Percentiles rank a stretch among this genome's conserved stretches.
These are phyloP conservation scores for Drosophila paracracens DNA, from an alignment of 2,888 invertebrate genomes.

Conservation along the genomic window DNA sequence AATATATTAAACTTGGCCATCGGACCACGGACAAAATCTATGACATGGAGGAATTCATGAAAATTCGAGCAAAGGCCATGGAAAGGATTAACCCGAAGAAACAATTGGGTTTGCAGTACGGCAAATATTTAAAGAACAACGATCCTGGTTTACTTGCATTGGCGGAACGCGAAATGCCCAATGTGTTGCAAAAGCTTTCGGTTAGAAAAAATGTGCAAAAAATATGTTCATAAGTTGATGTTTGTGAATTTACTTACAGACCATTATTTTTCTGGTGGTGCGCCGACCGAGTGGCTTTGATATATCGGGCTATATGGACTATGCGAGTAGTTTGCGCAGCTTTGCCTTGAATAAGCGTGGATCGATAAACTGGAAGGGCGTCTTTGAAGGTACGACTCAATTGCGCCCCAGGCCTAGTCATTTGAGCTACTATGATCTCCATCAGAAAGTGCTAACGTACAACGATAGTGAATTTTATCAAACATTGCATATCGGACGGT, in stretches of 20 bases:
- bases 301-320: conserved; percentile 94
- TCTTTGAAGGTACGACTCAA: conserved; percentile 88
- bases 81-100: conserved; percentile 21
- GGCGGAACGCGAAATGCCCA: conserved; percentile 86
- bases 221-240: not conserved
- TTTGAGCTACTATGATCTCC: conserved; percentile 90
- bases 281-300: conserved; percentile 90
- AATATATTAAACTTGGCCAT: conserved; percentile 26
- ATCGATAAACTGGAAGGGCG: conserved; percentile 89
- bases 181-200: conserved; percentile 90
- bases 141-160: conserved; percentile 28
- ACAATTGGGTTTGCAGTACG: not conserved
- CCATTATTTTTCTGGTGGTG: conserved; percentile 92
- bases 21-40: conserved; percentile 7
- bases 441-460: conserved; percentile 88
- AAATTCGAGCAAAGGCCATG: conserved; percentile 3
- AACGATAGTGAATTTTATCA: conserved; percentile 91
- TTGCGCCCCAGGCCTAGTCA: conserved; percentile 89
- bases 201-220: conserved; percentile 80
- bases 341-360: conserved; percentile 61
- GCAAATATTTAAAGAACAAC: not conserved
- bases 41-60: conserved; percentile 7
- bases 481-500: conserved; percentile 9
- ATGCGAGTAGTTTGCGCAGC: conserved; percentile 81
- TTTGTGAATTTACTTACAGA: conserved; percentile 83